These are phyloP conservation scores for Phalacrocorax pelagicus DNA, from an alignment of 2,113 vertebrate species.

Conservation along the genomic window DNA sequence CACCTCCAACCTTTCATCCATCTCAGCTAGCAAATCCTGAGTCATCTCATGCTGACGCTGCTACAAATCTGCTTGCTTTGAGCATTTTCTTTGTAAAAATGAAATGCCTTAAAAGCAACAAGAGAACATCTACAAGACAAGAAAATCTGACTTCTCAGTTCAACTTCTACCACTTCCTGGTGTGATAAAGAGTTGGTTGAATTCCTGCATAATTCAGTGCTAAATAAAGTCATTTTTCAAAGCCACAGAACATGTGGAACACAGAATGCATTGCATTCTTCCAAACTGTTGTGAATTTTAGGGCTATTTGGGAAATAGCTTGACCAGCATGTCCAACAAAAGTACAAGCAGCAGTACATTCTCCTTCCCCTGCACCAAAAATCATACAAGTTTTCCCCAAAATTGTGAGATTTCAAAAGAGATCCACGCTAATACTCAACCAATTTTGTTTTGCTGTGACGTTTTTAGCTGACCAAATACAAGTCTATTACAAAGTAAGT, in stretches of 20 bases:
- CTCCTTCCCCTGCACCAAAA: not conserved
- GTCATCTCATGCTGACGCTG: not conserved
- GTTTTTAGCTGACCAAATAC: not conserved
- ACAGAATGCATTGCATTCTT: not conserved
- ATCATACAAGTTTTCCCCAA: not conserved
- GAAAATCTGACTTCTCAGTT: not conserved
- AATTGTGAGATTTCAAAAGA: not conserved
- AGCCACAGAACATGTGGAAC: not conserved
- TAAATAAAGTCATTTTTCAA: not conserved
- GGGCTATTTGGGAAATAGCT: not conserved
- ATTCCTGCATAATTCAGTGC: not conserved
- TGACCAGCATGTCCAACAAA: not conserved
- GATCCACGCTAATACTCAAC: not conserved
- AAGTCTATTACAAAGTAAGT: not conserved
- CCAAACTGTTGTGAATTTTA: not conserved
- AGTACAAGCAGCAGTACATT: not conserved
- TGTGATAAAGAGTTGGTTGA: not conserved
- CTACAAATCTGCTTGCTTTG: not conserved
- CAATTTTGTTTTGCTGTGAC: not conserved
- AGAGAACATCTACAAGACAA: not conserved
- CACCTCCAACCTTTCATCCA: not conserved
- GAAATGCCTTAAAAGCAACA: not conserved
- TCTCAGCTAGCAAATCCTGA: not conserved
- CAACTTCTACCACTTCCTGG: not conserved
- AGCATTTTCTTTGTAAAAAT: not conserved